These are phyloP conservation scores for Mastomys coucha DNA, from an alignment of 2,113 vertebrate species.

Conservation along the genomic window DNA sequence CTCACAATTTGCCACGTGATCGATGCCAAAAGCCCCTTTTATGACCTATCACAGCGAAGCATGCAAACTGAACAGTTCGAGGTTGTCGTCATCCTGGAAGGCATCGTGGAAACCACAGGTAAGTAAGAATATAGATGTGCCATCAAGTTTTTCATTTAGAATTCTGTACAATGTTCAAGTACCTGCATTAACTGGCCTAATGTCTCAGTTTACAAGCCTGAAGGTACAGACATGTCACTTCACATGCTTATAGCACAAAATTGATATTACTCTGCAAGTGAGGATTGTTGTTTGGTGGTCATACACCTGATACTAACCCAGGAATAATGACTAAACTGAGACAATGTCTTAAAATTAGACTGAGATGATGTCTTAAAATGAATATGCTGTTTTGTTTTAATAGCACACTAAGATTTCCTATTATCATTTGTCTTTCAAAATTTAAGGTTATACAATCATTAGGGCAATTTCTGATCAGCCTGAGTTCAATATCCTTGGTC, in stretches of 20 bases:
- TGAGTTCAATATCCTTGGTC: slow-evolving; percentile 17
- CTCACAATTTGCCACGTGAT: slow-evolving; percentile 99
- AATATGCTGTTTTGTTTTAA: slow-evolving; percentile 54
- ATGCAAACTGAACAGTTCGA: slow-evolving; percentile 99
- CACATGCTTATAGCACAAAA: slow-evolving; percentile 38
- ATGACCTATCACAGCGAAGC: slow-evolving; percentile 97
- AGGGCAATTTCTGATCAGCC: slow-evolving; percentile 24
- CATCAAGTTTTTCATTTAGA: slow-evolving; percentile 48
- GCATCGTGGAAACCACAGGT: slow-evolving; percentile 99
- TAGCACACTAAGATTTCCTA: slow-evolving; percentile 30
- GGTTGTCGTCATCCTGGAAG: slow-evolving; percentile 99
- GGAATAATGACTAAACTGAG: slow-evolving; percentile 9
- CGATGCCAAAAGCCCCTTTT: slow-evolving; percentile 99
- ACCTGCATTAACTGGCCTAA: background rate
- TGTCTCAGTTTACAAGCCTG: slow-evolving; percentile 5
- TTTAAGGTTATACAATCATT: slow-evolving; percentile 34
- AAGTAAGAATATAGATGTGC: slow-evolving; percentile 82
- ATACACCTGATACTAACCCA: background rate
- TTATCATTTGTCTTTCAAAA: slow-evolving; percentile 57
- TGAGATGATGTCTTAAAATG: background rate
- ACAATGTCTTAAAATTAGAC: background rate
- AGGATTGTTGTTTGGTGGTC: slow-evolving; percentile 2
- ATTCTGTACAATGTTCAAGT: background rate
- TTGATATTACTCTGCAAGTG: slow-evolving; percentile 37
- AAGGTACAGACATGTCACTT: slow-evolving; percentile 32